Evolutionary conservation across 2,113 vertebrate genomes (phyloP).

Genomic region (Tamias sibiricus): DNA sequence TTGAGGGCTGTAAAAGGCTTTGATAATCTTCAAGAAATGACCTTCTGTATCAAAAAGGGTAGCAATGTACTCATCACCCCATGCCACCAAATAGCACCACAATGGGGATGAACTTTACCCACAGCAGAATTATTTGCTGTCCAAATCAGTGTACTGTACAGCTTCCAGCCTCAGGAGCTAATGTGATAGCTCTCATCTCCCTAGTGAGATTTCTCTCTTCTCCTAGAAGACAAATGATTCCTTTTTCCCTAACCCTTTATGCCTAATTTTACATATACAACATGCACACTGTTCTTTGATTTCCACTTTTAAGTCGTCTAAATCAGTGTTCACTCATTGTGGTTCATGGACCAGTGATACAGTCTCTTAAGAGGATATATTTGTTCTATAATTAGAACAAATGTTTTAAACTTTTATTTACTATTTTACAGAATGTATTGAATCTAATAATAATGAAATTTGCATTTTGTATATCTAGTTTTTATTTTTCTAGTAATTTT

Average conservation of each 20-base stretch:
- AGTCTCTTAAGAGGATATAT: not conserved
- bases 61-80: not conserved
- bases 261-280: not conserved
- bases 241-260: not conserved
- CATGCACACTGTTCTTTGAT: not conserved
- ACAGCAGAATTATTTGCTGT: not conserved
- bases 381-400: not conserved
- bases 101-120: not conserved
- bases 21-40: not conserved
- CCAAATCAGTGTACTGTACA: not conserved
- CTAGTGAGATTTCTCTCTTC: not conserved
- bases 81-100: not conserved
- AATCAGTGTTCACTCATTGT: not conserved
- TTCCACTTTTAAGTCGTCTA: not conserved
- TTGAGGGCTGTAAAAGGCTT: not conserved
- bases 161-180: not conserved
- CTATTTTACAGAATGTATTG: not conserved
- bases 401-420: not conserved
- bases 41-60: not conserved
- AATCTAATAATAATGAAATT: not conserved
- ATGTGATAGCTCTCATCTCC: not conserved
- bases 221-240: not conserved
- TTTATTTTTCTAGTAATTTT: conserved; percentile 24
- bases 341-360: not conserved
- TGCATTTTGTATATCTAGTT: not conserved